Evolutionary conservation across 2,113 vertebrate genomes (phyloP).

Genomic region (Rhynchopsitta pachyrhyncha): DNA sequence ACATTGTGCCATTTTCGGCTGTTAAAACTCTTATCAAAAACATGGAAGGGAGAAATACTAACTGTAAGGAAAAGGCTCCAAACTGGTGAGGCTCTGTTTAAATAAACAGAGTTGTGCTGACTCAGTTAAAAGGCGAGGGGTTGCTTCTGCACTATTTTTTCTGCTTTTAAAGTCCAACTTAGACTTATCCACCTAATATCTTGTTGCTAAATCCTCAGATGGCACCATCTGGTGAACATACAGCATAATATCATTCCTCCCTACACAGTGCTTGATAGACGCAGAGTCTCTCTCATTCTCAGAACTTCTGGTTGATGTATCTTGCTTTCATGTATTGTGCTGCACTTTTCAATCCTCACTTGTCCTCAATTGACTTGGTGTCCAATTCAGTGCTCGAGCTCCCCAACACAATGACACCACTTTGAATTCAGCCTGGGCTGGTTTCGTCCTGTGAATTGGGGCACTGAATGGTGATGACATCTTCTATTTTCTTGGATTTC

Average conservation of each 20-base stretch:
- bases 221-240: neutral
- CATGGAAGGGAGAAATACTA: neutral
- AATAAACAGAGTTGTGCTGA: neutral
- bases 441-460: neutral
- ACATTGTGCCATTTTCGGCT: neutral
- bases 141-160: neutral
- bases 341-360: neutral
- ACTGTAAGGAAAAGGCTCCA: neutral
- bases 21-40: neutral
- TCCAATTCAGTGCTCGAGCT: neutral
- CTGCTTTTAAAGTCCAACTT: neutral
- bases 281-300: neutral
- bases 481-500: neutral
- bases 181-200: neutral
- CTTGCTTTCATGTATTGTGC: neutral
- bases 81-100: neutral
- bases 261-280: neutral
- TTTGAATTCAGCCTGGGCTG: neutral
- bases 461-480: neutral
- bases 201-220: neutral
- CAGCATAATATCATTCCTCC: neutral
- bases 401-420: neutral
- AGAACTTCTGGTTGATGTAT: neutral
- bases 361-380: neutral
- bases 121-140: neutral